Evolutionary conservation across 2,888 invertebrate species (phyloP).

Genomic region (Netelia virgata): DNA sequence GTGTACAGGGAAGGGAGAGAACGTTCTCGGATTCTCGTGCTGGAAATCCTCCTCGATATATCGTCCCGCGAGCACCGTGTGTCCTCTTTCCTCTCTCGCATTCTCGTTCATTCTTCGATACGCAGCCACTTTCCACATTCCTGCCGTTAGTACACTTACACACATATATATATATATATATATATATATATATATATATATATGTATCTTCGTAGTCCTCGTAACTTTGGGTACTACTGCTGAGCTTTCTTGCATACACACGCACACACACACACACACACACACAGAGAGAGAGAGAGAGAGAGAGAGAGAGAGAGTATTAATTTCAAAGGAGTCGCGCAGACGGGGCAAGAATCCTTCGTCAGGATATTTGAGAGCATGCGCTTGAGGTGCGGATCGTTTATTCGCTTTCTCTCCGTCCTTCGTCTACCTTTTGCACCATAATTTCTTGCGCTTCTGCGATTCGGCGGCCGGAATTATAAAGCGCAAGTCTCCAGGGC

Average conservation of each 20-base stretch:
- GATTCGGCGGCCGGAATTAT: slow-evolving; percentile 48
- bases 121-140: slow-evolving; percentile 34
- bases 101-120: slow-evolving; percentile 36
- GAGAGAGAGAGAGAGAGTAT: slow-evolving; percentile 32
- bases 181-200: neutral
- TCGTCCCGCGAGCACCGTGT: slow-evolving; percentile 20
- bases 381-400: slow-evolving; percentile 25
- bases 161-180: neutral
- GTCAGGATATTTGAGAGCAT: slow-evolving; percentile 57
- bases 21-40: slow-evolving; percentile 22
- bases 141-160: neutral
- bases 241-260: neutral
- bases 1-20: slow-evolving; percentile 16
- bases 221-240: slow-evolving; percentile 20
- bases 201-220: slow-evolving; percentile 1
- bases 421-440: neutral
- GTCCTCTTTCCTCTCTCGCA: slow-evolving; percentile 25
- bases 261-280: too few species aligned
- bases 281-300: too few species aligned
- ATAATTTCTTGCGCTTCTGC: slow-evolving; percentile 10
- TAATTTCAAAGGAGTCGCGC: slow-evolving; percentile 53
- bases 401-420: slow-evolving; percentile 32
- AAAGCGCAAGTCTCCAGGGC: slow-evolving; percentile 9
- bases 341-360: slow-evolving; percentile 55
- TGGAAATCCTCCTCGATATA: slow-evolving; percentile 61